A percentile compares a stretch with the other conserved stretches of the same genome.
Evolutionary conservation across 2,797 vertebrate species (phyloP).

Genomic region (Gallinago solitaria): DNA sequence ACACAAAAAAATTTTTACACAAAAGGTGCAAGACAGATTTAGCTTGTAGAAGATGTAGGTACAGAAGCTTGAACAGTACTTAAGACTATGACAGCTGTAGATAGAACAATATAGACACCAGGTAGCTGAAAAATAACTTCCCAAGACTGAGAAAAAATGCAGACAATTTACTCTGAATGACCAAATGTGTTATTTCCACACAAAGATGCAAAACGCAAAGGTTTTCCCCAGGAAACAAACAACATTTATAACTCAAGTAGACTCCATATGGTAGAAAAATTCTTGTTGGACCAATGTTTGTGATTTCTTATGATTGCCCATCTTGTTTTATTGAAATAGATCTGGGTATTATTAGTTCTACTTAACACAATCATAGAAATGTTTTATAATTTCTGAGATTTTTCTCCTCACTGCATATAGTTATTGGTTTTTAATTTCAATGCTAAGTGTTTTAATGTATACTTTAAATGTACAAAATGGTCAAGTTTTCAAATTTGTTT

Average conservation of each 20-base stretch:
- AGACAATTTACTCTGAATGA: neutral
- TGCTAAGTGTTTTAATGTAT: neutral
- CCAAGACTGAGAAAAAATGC: neutral
- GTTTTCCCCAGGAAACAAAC: neutral
- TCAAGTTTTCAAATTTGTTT: neutral
- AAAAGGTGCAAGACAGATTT: neutral
- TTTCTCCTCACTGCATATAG: neutral
- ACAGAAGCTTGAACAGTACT: neutral
- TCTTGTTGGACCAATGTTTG: neutral
- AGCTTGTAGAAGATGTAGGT: neutral
- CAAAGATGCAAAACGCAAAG: neutral
- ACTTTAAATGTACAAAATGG: neutral
- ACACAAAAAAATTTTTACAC: neutral
- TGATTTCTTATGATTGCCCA: neutral
- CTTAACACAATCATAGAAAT: neutral
- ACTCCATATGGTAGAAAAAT: rapidly evolving
- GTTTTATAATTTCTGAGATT: neutral
- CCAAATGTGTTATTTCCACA: neutral
- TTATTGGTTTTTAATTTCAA: neutral
- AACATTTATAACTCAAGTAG: neutral
- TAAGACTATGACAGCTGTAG: neutral
- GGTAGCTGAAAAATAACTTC: neutral
- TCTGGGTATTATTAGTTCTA: neutral
- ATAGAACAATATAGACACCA: neutral
- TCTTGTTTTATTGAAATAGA: neutral